A percentile compares a stretch with the other conserved stretches of the same genome.
Evolutionary conservation across 2,797 vertebrate species (phyloP).

Genomic region (Mormyrus hasselquistii): DNA sequence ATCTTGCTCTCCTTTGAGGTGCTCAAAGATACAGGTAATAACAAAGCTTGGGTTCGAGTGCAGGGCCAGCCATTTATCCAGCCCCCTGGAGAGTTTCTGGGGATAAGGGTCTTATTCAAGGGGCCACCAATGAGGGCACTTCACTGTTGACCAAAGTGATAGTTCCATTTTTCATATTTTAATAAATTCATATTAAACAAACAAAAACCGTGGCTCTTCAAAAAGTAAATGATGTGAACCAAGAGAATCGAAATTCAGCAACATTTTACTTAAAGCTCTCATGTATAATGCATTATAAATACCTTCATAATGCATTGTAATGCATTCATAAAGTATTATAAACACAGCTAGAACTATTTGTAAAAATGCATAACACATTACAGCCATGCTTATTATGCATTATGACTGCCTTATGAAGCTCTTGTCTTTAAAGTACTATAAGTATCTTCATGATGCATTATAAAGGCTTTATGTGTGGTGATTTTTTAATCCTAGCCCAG

Average conservation of each 20-base stretch:
- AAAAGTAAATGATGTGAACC: neutral
- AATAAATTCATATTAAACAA: neutral
- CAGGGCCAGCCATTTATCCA: neutral
- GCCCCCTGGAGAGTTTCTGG: neutral
- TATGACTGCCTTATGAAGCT: neutral
- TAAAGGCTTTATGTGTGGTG: neutral
- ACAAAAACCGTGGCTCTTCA: neutral
- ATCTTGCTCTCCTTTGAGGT: neutral
- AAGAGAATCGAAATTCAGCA: neutral
- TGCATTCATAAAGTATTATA: neutral
- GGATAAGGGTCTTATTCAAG: neutral
- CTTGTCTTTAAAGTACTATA: neutral
- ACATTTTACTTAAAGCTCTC: neutral
- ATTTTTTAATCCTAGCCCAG: neutral
- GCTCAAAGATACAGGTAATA: neutral
- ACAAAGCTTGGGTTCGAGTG: neutral
- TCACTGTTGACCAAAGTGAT: neutral
- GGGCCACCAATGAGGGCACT: neutral
- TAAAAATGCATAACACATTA: neutral
- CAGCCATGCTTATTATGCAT: neutral
- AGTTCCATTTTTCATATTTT: neutral
- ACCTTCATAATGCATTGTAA: neutral
- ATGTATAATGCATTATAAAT: neutral
- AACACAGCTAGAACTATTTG: neutral
- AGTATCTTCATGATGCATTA: neutral